phyloP scores from a whole-genome alignment of 2,797 vertebrate species.

The Orientallactaga sibirica region DNA sequence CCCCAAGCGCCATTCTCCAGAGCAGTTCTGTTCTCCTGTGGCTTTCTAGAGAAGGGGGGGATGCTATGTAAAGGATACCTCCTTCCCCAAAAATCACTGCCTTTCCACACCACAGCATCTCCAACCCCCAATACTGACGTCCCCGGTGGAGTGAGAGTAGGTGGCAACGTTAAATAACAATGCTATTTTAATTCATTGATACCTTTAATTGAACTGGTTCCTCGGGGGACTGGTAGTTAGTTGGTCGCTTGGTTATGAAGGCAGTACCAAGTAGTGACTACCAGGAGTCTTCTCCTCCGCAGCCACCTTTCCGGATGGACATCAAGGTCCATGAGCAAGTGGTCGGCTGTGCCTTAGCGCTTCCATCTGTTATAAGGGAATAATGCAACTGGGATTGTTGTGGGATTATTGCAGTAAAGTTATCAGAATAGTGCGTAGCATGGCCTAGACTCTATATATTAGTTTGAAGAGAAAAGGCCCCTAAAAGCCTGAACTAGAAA shows the following conservation, averaged over 20 bases:
- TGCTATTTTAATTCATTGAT: not conserved
- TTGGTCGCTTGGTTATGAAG: not conserved
- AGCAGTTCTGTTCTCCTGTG: not conserved
- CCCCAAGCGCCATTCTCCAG: constrained; percentile 7
- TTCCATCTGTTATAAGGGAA: not conserved
- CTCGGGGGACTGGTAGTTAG: not conserved
- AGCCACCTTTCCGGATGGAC: not conserved
- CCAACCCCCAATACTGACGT: not conserved
- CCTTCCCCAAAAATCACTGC: not conserved
- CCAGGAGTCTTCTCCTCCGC: not conserved
- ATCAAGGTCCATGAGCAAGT: not conserved
- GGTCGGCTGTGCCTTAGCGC: not conserved
- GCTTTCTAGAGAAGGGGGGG: not conserved
- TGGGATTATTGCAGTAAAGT: not conserved
- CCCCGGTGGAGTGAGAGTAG: not conserved
- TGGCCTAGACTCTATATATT: not conserved
- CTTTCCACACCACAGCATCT: not conserved
- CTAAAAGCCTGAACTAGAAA: not conserved
- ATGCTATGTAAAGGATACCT: not conserved
- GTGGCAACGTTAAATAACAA: not conserved
- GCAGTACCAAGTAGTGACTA: not conserved
- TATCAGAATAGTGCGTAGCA: not conserved
- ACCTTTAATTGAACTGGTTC: constrained; percentile 10
- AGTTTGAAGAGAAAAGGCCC: not conserved
- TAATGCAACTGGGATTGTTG: not conserved